Base-by-base conservation (phyloP, 2,113 vertebrate species). In the Planiliza haematocheilus region DNA sequence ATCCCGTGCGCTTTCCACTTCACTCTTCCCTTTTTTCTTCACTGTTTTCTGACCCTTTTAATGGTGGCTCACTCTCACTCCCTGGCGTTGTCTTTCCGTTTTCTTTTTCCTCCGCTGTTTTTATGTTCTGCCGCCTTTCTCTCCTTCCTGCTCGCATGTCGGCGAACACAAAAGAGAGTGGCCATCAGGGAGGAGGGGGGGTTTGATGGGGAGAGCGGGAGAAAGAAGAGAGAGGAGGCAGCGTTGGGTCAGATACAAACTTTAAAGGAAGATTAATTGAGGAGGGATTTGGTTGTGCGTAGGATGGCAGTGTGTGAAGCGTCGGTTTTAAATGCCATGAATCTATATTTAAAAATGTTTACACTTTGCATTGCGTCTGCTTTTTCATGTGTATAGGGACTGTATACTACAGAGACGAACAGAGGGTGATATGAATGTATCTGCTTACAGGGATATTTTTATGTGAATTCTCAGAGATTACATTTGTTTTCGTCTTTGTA, bases 191-290 rank as follows among this genome's bases (percentile, higher is more conserved):
- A 81, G 36, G 62, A 51, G 30, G 62, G 30, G 62, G 41, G 37
- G 66, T 80, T 64, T 77, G 57, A 82, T 67, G 45, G 62, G 53
- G 30, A 55, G 46, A 53, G 45, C 4, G 7, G 39, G 48, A 56
- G 48, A 56, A 61, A 69, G 43, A 55, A 38, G 48, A 60, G 34
- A 60, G 53, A 70, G 17, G 37, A 72, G 17, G 37, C 24, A 10
- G 69, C n/a, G 21, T 1, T 21, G 34, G 72, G 71, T 84, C 65
- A 69, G 39, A 81, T 41, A 55, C 18, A 69, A 61, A 70, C 72
- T 72, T 64, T 79, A 61, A 84, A 70, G 11, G 41, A 24, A 61
- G 43, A 67, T 61, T 77, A 78, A 74, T 65, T 70, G 52, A 60
- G 51, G 37, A 69, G 67, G 7, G 66, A 77, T 62, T 81, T 70